Conservation (phyloP, 2,113 vertebrate genomes). For the Vulpes lagopus region DNA sequence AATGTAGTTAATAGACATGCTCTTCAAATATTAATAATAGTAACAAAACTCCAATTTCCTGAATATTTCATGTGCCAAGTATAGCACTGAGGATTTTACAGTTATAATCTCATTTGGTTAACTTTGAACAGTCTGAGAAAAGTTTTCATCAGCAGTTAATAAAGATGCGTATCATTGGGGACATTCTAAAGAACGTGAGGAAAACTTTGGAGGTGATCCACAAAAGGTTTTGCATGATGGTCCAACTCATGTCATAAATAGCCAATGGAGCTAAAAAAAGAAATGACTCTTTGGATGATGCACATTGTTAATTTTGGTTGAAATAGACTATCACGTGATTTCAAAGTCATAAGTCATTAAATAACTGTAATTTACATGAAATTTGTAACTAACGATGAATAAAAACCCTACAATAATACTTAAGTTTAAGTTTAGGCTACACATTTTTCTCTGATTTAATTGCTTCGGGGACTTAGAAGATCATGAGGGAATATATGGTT, state of each 20-base stretch:
- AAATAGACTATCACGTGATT: neutral
- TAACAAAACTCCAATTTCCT: neutral
- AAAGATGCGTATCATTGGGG: neutral
- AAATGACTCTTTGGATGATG: neutral
- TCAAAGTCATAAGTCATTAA: neutral
- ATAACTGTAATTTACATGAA: neutral
- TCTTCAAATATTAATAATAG: neutral
- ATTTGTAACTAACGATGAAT: neutral
- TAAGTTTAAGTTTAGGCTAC: neutral
- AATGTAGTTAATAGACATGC: neutral
- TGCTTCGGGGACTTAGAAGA: neutral
- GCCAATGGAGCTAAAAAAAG: neutral
- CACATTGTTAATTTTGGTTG: neutral
- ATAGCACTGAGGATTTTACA: neutral
- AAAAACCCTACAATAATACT: neutral
- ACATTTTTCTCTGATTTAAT: neutral
- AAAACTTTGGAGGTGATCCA: neutral
- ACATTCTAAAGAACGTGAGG: neutral
- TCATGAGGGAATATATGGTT: neutral
- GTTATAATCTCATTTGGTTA: neutral
- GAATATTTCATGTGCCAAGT: neutral
- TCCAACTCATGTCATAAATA: neutral
- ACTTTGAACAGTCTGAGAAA: neutral
- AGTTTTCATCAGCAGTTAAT: neutral
- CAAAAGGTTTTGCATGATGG: neutral